These are phyloP conservation scores for Malthinus flaveolus DNA, from an alignment of 2,888 invertebrate species.

Conservation along the genomic window DNA sequence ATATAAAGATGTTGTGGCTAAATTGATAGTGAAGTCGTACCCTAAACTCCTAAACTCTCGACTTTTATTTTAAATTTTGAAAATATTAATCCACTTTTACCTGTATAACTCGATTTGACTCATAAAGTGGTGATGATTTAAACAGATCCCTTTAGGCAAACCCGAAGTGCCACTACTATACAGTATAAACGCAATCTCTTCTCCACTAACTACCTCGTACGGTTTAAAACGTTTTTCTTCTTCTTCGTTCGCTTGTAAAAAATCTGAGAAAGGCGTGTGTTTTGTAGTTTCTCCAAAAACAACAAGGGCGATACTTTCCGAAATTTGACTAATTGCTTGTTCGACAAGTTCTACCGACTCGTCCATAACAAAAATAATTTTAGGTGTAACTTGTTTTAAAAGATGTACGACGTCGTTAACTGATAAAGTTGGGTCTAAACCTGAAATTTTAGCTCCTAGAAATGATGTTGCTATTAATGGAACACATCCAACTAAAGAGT, in stretches of 20 bases:
- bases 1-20: slow-evolving; percentile 29
- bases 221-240: slow-evolving; percentile 30
- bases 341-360: slow-evolving; percentile 30
- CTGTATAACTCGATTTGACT: slow-evolving; percentile 47
- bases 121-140: slow-evolving; percentile 23
- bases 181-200: slow-evolving; percentile 31
- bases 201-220: slow-evolving; percentile 11
- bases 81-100: slow-evolving; percentile 36
- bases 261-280: slow-evolving; percentile 31
- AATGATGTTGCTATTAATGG: slow-evolving; percentile 56
- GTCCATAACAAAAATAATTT: slow-evolving; percentile 39
- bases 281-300: slow-evolving; percentile 39
- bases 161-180: slow-evolving; percentile 41
- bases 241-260: slow-evolving; percentile 34
- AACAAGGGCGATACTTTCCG: slow-evolving; percentile 39
- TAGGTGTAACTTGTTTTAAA: slow-evolving; percentile 36
- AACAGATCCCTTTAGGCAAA: slow-evolving; percentile 36
- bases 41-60: neutral
- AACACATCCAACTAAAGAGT: slow-evolving; percentile 53
- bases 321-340: slow-evolving; percentile 30
- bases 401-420: slow-evolving; percentile 35
- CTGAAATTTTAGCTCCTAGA: slow-evolving; percentile 49
- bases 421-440: slow-evolving; percentile 41
- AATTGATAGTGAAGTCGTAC: neutral
- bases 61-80: neutral